phyloP scores from a whole-genome alignment of 2,888 invertebrate genomes.

The Nomada goodeniana region DNA sequence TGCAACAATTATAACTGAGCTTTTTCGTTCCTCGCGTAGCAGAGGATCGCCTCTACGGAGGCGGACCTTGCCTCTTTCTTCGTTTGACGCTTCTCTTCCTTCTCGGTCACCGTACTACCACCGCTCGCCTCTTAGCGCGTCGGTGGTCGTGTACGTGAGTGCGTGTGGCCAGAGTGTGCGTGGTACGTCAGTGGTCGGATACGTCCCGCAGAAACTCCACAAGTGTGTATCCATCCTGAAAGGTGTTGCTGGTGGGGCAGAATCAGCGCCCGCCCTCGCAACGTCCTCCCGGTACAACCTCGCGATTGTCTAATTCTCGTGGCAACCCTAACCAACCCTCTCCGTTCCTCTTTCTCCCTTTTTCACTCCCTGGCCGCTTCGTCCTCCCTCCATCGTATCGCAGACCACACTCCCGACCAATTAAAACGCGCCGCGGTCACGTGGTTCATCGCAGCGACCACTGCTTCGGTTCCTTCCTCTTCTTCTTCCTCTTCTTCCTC shows the following conservation, averaged over 20 bases:
- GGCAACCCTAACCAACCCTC: conserved; percentile 75
- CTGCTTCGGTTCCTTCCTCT: conserved; percentile 56
- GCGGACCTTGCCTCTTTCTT: conserved; percentile 76
- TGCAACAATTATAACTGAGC: conserved; percentile 85
- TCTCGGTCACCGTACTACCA: conserved; percentile 17
- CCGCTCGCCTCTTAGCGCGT: conserved; percentile 30
- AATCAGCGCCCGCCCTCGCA: conserved; percentile 76
- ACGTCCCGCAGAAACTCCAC: conserved; percentile 67
- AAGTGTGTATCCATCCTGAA: conserved; percentile 70
- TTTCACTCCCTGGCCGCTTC: conserved; percentile 58
- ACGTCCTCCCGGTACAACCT: conserved; percentile 72
- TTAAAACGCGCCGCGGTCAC: conserved; percentile 83
- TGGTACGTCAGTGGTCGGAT: conserved; percentile 48
- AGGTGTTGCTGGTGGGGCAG: conserved; percentile 81
- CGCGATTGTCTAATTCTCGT: conserved; percentile 78
- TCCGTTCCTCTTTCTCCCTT: conserved; percentile 49
- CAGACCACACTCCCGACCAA: conserved; percentile 78
- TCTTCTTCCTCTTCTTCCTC: conserved; percentile 29
- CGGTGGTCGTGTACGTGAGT: conserved; percentile 49
- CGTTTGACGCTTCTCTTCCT: conserved; percentile 24
- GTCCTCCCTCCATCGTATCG: conserved; percentile 63
- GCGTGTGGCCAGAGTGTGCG: conserved; percentile 62
- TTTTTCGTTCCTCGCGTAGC: conserved; percentile 78
- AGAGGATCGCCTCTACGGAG: conserved; percentile 76
- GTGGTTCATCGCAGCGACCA: conserved; percentile 70